Base-by-base conservation (phyloP, 2,888 invertebrate genomes). In the Nyleta sp. region DNA sequence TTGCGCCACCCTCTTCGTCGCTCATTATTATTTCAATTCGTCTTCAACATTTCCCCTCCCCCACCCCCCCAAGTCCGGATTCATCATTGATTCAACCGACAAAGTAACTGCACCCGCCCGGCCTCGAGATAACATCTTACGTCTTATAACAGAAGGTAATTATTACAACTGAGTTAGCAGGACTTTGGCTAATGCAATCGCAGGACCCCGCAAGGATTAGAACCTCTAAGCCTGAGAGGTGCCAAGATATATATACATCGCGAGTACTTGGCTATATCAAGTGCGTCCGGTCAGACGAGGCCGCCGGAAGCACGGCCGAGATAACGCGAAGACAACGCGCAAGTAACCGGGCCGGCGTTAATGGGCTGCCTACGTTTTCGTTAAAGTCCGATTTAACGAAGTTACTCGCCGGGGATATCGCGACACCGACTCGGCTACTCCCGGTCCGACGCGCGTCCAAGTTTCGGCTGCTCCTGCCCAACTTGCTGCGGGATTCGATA, bases 251-350 rank as follows among this genome's bases (percentile, higher is more conserved):
- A 76, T 73, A 60, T 22, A 22, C 83, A 81, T 79, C 77, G 74
- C 80, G 83, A 81, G 82, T 86, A 85, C 84, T 88, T 84, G 84
- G 87, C 86, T 88, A 88, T 88, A 74, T 68, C 88, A 88, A 88
- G 84, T 86, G 80, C 84, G 84, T 88, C 88, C 89, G 88, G 88
- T 87, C 88, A 87, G 85, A 85, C 85, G 83, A 84, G 85, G 83
- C 82, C 82, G 83, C 83, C 87, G 89, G 89, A 89, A 89, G 88
- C 86, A 20, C 84, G 86, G 35, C 38, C 83, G 78, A 88, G 89
- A 89, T 89, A 89, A 87, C 85, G 81, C 64, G 72, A 55, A 80
- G 73, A 80, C 77, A 35, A 70, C 75, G 53, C 67, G 38, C 60
- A 67, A 74, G 78, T 80, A 81, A 76, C 44, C 78, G 55, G 78